Evolutionary conservation across 2,113 vertebrate species (phyloP).

Genomic region (Lycaon pictus): DNA sequence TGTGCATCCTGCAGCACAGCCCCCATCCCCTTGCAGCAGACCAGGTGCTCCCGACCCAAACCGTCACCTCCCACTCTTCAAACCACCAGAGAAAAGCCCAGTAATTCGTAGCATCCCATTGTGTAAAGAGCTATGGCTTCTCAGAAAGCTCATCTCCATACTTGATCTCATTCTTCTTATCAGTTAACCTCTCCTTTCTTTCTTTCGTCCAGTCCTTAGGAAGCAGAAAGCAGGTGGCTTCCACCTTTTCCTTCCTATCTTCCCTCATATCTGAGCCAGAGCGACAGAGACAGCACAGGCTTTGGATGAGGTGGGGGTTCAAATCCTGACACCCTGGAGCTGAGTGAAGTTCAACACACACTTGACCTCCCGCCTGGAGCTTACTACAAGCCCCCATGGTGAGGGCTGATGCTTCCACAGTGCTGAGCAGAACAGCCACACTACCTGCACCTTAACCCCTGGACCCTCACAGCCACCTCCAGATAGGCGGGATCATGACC

Average conservation of each 20-base stretch:
- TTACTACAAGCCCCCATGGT: accelerated
- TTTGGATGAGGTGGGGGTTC: neutral
- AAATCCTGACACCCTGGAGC: accelerated
- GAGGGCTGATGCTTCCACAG: accelerated
- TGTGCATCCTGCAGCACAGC: accelerated
- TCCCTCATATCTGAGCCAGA: neutral
- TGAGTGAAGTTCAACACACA: accelerated
- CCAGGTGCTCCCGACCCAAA: accelerated
- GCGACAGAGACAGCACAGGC: accelerated
- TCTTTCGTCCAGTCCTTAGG: neutral
- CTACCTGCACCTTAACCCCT: accelerated
- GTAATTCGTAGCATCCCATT: accelerated
- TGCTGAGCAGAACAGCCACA: accelerated
- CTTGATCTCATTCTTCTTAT: neutral
- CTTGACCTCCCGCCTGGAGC: accelerated
- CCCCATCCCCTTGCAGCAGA: accelerated
- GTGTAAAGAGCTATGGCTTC: accelerated
- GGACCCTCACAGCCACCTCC: accelerated
- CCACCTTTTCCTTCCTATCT: neutral
- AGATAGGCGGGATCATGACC: neutral
- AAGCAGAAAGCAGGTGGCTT: neutral
- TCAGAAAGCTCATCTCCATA: neutral
- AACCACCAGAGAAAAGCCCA: no score
- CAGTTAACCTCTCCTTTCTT: neutral
- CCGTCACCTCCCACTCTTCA: neutral